A percentile compares a stretch with the other conserved stretches of the same genome.
These are phyloP conservation scores for Artibeus jamaicensis DNA, from an alignment of 2,797 vertebrate genomes.

Conservation along the genomic window DNA sequence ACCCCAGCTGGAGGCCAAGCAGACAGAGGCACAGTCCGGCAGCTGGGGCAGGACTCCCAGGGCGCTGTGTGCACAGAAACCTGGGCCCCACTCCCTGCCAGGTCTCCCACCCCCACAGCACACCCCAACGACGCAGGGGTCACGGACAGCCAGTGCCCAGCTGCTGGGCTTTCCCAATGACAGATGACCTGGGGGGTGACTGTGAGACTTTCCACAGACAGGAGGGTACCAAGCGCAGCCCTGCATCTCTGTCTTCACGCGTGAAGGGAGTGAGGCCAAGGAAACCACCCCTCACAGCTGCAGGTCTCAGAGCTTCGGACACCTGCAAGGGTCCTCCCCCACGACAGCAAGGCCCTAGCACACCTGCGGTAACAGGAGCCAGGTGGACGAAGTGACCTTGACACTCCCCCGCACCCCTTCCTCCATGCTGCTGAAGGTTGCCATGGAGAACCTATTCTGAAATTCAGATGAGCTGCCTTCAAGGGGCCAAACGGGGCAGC, in stretches of 20 bases:
- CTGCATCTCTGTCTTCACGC: not conserved
- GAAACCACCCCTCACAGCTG: not conserved
- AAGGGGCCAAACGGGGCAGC: no score
- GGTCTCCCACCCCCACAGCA: not conserved
- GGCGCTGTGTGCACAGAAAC: not conserved
- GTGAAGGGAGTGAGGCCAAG: not conserved
- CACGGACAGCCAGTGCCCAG: rapidly evolving
- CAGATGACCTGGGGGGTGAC: not conserved
- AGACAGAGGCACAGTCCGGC: not conserved
- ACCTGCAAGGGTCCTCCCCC: not conserved
- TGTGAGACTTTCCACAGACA: not conserved
- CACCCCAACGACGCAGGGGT: rapidly evolving
- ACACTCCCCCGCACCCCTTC: not conserved
- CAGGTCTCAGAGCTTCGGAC: not conserved
- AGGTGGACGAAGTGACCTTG: not conserved
- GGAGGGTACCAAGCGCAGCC: not conserved
- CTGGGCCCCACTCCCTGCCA: no score
- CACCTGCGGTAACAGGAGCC: not conserved
- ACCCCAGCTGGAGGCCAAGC: not conserved
- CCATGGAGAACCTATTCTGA: not conserved
- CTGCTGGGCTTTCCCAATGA: not conserved
- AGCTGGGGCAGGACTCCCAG: not conserved
- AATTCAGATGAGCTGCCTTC: not conserved
- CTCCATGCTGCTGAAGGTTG: not conserved
- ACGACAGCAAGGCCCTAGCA: not conserved